Evolutionary conservation across 2,113 vertebrate genomes (phyloP), one percentile per base, ranked within the genome.

Genomic region (Salvelinus namaycush): DNA sequence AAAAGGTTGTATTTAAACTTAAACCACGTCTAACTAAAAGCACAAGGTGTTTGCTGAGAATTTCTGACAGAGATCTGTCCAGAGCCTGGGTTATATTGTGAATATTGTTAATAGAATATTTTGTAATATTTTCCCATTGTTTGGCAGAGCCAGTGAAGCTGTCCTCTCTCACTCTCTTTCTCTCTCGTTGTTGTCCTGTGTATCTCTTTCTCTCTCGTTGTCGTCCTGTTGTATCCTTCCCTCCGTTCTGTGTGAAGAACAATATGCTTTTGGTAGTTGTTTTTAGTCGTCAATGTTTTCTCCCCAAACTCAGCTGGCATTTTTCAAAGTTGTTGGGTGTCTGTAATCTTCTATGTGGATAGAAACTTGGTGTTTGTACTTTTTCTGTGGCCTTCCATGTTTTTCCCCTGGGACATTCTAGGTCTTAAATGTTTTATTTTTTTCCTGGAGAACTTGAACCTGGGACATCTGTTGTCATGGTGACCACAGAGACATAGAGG

Each of bases 51-150:
- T 79, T 9, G 84, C 89, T 92, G 91, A 90, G 92, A 92, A 88
- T 90, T 89, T 91, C 87, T 74, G 89, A 88, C 88, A 90, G 51
- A 16, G 86, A 89, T 86, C 39, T 89, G 90, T 89, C 83, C 81
- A 85, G 87, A 92, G 81, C 88, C 89, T 70, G 65, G 80, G 86
- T 86, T 91, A 82, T 66, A 31, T 87, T 93, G 92, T 93, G 91
- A 93, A 93, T 93, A 93, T 90, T 93, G 92, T 94, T 91, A 89
- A 94, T 93, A 93, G 92, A 88, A 90, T 93, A 92, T 94, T 94
- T 94, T 94, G 93, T 93, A 93, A 93, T 93, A 93, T 93, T 92
- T 92, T 87, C 92, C 89, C 93, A 93, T 92, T 64, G 89, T 92
- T 91, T 92, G 93, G 92, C 92, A 89, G 90, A 92, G 88, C 87